Percentiles rank a stretch among this genome's conserved stretches.
These are phyloP conservation scores for Podarcis cretensis DNA, from an alignment of 2,113 vertebrate species.

Conservation along the genomic window DNA sequence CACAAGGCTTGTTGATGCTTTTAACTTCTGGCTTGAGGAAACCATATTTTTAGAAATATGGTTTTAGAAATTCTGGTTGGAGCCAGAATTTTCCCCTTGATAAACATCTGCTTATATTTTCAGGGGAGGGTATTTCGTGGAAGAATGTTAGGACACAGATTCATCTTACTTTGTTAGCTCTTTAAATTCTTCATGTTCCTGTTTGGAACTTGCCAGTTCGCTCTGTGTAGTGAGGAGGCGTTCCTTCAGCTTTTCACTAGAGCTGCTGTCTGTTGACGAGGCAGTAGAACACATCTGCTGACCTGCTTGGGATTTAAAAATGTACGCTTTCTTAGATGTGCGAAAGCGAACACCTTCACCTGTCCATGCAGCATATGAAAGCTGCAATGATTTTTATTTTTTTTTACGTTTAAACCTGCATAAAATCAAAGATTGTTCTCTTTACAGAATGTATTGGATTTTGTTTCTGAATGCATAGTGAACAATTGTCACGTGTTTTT, in stretches of 20 bases:
- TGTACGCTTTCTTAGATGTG: not conserved
- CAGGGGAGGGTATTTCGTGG: not conserved
- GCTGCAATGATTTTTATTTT: not conserved
- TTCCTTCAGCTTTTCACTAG: slow-evolving; percentile 83
- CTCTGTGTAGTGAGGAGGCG: slow-evolving; percentile 88
- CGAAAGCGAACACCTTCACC: no score
- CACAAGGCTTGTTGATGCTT: not conserved
- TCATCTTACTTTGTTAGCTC: slow-evolving; percentile 88
- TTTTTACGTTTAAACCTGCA: not conserved
- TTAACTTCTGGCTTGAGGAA: not conserved
- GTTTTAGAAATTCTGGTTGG: not conserved
- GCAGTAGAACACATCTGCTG: slow-evolving; percentile 71
- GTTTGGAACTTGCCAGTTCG: slow-evolving; percentile 83
- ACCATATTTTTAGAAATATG: not conserved
- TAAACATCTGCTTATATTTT: not conserved
- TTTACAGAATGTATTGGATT: not conserved
- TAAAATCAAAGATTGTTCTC: not conserved
- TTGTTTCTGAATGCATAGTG: not conserved
- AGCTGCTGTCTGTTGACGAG: slow-evolving; percentile 69
- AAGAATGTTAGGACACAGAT: not conserved
- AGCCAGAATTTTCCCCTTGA: not conserved
- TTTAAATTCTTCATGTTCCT: slow-evolving; percentile 93
- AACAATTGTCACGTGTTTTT: not conserved
- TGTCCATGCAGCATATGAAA: not conserved
- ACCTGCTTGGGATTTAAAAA: slow-evolving; percentile 53